Base-by-base conservation (phyloP, 2,113 vertebrate species). In the Pagrus major region DNA sequence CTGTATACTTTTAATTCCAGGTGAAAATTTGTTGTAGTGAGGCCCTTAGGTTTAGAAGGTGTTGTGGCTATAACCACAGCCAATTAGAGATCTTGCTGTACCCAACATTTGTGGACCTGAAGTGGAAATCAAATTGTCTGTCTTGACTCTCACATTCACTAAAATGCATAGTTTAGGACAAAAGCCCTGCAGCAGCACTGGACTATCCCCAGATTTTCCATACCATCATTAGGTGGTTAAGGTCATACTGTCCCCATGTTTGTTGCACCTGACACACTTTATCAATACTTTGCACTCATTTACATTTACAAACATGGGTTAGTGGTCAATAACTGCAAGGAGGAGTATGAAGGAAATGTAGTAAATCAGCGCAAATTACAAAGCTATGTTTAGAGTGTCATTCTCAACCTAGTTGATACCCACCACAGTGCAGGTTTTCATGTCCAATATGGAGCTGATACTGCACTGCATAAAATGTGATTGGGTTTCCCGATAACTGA, bases 241-340 rank as follows among this genome's bases (percentile, higher is more conserved):
- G 20, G 25, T 71, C 52, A 67, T 44, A 44, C 35, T 42, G 20
- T 68, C 54, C 27, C 2, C 12, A 54, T 33, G 11, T 51, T 20
- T 74, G 44, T 23, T 25, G 35, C 23, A 77, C 29, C 37, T 46
- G 37, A 35, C 33, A 63, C 27, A 68, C 71, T 66, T 42, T 39
- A 23, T 67, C n/a, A 21, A 66, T 60, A 51, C 21, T 56, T 76
- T 74, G 29, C 33, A 23, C 46, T 58, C 29, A 65, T 77, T 88
- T 69, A 61, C 27, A 80, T 81, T 66, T 47, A 64, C 51, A 67
- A 61, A 75, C 25, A 61, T 15, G 18, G 9, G 23, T 66, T 42
- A 33, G 61, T 29, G 35, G 70, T 71, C 81, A 52, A 86, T 86
- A 84, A 78, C 33, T 59, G 69, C 42, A 71, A 29, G 39, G 63